These are phyloP conservation scores for Hypsopygia costalis DNA, from an alignment of 2,888 invertebrate genomes.

Conservation along the genomic window DNA sequence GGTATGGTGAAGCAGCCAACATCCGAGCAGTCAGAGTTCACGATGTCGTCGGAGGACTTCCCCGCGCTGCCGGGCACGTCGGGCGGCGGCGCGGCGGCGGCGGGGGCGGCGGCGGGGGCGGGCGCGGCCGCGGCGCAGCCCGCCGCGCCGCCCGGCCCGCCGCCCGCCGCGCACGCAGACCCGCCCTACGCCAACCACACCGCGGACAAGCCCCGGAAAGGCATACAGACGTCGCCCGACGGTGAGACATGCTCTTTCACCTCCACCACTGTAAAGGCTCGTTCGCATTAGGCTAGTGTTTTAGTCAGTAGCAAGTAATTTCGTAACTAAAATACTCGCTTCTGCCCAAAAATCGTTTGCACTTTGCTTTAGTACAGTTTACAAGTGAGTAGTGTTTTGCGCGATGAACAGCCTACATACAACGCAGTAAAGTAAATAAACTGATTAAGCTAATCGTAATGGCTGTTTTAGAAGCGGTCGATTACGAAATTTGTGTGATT, in stretches of 20 bases:
- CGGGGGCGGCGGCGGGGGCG: constrained; percentile 36
- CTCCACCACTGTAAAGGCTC: too few relatives aligned
- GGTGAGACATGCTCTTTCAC: constrained; percentile 71
- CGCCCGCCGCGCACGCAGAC: constrained; percentile 8
- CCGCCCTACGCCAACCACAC: constrained; percentile 43
- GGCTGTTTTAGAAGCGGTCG: too few relatives aligned
- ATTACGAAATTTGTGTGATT: too few relatives aligned
- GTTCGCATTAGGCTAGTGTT: too few relatives aligned
- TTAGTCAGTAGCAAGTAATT: too few relatives aligned
- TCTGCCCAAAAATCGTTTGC: too few relatives aligned
- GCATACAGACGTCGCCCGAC: constrained; percentile 97
- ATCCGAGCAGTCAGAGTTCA: constrained; percentile 95
- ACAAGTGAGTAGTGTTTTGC: too few relatives aligned
- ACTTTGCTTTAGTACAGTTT: too few relatives aligned
- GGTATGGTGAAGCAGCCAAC: constrained; percentile 98
- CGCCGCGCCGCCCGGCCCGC: constrained; percentile 31
- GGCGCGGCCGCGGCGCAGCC: constrained; percentile 28
- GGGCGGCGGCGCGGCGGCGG: constrained; percentile 77
- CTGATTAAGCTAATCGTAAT: too few relatives aligned
- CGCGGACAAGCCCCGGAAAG: constrained; percentile 84
- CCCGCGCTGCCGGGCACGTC: constrained; percentile 98
- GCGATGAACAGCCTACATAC: too few relatives aligned
- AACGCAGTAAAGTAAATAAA: too few relatives aligned
- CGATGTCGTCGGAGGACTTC: constrained; percentile 99
- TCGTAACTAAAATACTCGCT: too few relatives aligned